Percentiles rank a stretch among this genome's conserved stretches.
These are phyloP conservation scores for Thaleichthys pacificus DNA, from an alignment of 2,797 vertebrate species.

Conservation along the genomic window DNA sequence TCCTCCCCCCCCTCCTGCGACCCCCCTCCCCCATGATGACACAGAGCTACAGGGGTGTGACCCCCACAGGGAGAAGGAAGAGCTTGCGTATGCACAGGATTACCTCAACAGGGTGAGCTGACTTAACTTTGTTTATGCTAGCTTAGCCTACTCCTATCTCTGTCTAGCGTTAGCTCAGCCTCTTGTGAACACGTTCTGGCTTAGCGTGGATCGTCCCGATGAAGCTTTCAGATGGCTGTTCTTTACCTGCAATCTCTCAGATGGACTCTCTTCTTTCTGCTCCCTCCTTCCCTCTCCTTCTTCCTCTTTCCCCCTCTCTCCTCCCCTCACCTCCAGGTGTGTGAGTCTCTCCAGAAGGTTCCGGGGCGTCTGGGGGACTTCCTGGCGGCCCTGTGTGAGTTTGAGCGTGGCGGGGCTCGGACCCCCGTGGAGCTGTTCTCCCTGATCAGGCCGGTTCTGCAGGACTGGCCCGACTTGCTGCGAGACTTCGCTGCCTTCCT, in stretches of 20 bases:
- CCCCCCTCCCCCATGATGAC: constrained; percentile 65
- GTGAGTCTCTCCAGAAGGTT: constrained; percentile 74
- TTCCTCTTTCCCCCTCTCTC: background rate
- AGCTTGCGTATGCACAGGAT: constrained; percentile 82
- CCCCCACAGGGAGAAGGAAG: constrained; percentile 77
- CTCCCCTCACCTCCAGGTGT: constrained; percentile 73
- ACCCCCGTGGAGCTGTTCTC: constrained; percentile 76
- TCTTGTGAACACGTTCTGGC: background rate
- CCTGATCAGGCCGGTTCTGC: constrained; percentile 71
- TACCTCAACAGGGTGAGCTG: constrained; percentile 79
- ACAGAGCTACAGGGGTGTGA: constrained; percentile 74
- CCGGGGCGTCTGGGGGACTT: constrained; percentile 83
- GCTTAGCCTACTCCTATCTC: background rate
- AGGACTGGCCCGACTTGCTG: constrained; percentile 86
- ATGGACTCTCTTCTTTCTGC: background rate
- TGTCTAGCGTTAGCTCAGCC: too few species aligned
- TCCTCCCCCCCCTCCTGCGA: constrained; percentile 42
- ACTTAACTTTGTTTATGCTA: background rate
- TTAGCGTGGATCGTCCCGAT: background rate
- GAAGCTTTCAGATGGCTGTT: too few species aligned
- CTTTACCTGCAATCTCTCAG: too few species aligned
- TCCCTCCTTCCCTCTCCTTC: background rate
- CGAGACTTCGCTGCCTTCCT: constrained; percentile 91
- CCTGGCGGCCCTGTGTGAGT: constrained; percentile 81
- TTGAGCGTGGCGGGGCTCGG: constrained; percentile 63